A percentile compares a stretch with the other conserved stretches of the same genome.
Conservation (phyloP, 2,888 invertebrate species). For the Chalcis sispes region DNA sequence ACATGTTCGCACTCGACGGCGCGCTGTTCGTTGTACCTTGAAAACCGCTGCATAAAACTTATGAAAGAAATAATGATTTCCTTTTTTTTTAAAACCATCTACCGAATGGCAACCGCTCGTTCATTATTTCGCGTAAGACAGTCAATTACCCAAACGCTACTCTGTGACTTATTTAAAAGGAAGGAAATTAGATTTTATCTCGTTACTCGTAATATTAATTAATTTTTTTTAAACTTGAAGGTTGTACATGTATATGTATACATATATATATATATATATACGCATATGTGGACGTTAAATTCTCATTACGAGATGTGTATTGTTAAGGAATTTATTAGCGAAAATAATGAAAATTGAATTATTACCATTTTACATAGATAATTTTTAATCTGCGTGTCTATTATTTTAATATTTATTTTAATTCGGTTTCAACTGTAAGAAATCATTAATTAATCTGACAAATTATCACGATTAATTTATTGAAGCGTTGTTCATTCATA, state of each 20-base stretch:
- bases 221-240: conserved; percentile 28
- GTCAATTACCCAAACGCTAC: conserved; percentile 49
- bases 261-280: no score
- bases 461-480: no score
- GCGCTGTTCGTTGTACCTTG: conserved; percentile 39
- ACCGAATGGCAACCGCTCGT: conserved; percentile 42
- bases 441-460: no score
- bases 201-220: conserved; percentile 34
- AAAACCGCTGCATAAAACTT: conserved; percentile 44
- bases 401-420: no score
- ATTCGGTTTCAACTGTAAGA: no score
- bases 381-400: no score
- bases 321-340: not conserved
- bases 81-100: conserved; percentile 52
- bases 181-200: conserved; percentile 50
- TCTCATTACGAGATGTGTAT: not conserved
- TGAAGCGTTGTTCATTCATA: no score
- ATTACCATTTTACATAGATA: no score
- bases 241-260: not conserved
- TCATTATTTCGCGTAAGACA: conserved; percentile 46
- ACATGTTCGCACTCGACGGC: conserved; percentile 29
- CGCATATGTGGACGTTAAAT: not conserved
- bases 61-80: conserved; percentile 58
- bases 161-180: conserved; percentile 31
- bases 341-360: no score